A percentile compares a stretch with the other conserved stretches of the same genome.
Evolutionary conservation across 2,888 invertebrate genomes (phyloP).

Genomic region (Idaea straminata): DNA sequence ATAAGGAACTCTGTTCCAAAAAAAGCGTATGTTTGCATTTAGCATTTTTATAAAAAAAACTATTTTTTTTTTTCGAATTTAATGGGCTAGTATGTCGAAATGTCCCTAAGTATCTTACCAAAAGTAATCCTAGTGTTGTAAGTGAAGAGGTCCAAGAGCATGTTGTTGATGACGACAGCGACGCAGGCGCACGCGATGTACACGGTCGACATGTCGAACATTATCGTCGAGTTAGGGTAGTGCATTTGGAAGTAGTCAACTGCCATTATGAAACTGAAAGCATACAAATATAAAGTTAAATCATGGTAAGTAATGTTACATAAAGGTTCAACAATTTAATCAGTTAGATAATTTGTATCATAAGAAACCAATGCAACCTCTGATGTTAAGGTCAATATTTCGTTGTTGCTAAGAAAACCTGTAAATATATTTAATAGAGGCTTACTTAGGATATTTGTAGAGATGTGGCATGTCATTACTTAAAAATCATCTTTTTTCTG

Average conservation of each 20-base stretch:
- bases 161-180: conserved; percentile 91
- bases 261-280: conserved; percentile 92
- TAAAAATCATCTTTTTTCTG: no score
- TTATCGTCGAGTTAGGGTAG: conserved; percentile 91
- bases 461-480: conserved; percentile 46
- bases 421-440: conserved; percentile 56
- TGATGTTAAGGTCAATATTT: conserved; percentile 64
- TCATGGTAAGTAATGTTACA: conserved; percentile 13
- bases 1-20: no score
- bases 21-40: not conserved
- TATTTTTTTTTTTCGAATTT: not conserved
- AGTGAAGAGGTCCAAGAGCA: conserved; percentile 89
- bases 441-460: conserved; percentile 68
- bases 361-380: conserved; percentile 70
- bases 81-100: no score
- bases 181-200: conserved; percentile 94
- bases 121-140: conserved; percentile 92
- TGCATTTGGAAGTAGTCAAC: conserved; percentile 94
- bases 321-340: conserved; percentile 72
- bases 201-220: conserved; percentile 95
- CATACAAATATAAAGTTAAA: not conserved
- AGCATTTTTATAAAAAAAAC: not conserved
- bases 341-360: conserved; percentile 72
- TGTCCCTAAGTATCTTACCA: conserved; percentile 73
- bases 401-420: conserved; percentile 65